These are phyloP conservation scores for Galagoides demidoff DNA, from an alignment of 2,797 vertebrate genomes.

Conservation along the genomic window DNA sequence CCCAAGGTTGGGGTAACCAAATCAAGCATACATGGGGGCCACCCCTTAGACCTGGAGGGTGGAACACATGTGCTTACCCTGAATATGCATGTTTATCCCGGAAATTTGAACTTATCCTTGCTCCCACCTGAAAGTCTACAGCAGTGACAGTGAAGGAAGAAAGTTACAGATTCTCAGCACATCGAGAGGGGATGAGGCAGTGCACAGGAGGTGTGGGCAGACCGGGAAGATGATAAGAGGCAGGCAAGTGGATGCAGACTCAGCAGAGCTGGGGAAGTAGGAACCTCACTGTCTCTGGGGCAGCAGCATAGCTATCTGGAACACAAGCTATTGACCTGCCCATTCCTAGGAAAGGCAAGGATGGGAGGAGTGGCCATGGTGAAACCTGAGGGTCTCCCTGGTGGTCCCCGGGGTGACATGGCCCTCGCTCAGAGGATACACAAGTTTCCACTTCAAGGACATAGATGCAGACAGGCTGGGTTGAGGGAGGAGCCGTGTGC, in stretches of 20 bases:
- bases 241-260: accelerated
- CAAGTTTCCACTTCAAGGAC: neutral
- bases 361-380: neutral
- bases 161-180: neutral
- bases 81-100: neutral
- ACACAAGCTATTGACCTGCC: neutral
- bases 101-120: no score
- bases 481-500: neutral
- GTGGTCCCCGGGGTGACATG: neutral
- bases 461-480: neutral
- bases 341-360: neutral
- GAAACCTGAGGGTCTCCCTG: neutral
- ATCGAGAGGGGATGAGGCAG: neutral
- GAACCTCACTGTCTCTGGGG: neutral
- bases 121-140: neutral
- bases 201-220: accelerated
- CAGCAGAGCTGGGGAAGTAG: no score
- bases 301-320: neutral
- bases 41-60: neutral
- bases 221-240: neutral
- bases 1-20: neutral
- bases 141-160: neutral
- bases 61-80: neutral
- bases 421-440: neutral
- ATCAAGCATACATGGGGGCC: neutral